Percentiles rank a stretch among this genome's conserved stretches.
Conservation (phyloP, 2,113 vertebrate genomes). For the Blennius ocellaris region DNA sequence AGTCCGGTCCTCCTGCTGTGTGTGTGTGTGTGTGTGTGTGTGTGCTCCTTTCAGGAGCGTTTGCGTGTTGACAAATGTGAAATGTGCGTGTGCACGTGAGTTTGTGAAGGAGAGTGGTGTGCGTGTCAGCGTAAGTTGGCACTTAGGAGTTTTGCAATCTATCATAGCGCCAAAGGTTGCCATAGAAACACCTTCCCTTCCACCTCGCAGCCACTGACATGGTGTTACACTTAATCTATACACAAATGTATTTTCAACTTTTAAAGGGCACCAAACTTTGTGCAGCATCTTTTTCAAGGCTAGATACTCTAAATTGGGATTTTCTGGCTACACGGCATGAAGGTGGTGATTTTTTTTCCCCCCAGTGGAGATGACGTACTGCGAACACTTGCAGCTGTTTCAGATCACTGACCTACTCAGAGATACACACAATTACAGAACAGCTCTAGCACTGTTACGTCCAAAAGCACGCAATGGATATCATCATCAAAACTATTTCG, state of each 20-base stretch:
- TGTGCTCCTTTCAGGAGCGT: not conserved
- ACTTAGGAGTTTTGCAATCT: conserved; percentile 40
- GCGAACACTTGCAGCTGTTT: not conserved
- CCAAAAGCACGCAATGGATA: too few species aligned
- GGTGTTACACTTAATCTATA: conserved; percentile 47
- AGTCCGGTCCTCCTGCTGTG: conserved; percentile 44
- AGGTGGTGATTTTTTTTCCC: not conserved
- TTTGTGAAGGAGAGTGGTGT: not conserved
- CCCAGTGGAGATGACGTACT: not conserved
- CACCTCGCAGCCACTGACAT: conserved; percentile 28
- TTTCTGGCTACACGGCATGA: conserved; percentile 4
- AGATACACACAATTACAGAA: not conserved
- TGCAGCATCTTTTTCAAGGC: not conserved
- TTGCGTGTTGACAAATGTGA: conserved; percentile 2
- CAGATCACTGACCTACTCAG: not conserved
- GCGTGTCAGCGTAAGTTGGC: conserved; percentile 1
- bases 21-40: not conserved
- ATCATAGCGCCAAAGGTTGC: conserved; percentile 50
- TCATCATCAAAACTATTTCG: too few species aligned
- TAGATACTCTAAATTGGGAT: not conserved
- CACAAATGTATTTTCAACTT: conserved; percentile 41
- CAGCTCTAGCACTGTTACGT: too few species aligned
- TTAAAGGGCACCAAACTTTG: conserved; percentile 24
- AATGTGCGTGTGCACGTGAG: not conserved
- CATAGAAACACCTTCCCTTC: conserved; percentile 62